phyloP scores from a whole-genome alignment of 2,113 vertebrate genomes.

The Dolichallabes microphthalmus region DNA sequence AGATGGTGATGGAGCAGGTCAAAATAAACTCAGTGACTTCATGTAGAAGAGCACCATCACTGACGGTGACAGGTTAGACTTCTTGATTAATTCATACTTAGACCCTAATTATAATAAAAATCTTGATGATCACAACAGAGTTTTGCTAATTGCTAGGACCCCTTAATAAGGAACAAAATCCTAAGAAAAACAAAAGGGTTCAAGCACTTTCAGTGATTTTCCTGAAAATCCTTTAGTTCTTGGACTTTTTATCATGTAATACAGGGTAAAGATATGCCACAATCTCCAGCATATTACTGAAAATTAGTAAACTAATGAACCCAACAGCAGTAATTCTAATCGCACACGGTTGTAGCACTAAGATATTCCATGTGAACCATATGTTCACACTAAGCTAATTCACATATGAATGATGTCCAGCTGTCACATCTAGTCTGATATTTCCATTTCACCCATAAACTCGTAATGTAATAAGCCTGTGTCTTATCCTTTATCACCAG shows the following conservation, averaged over 20 bases:
- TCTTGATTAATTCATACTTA: no score
- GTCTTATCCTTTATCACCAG: conserved; percentile 23
- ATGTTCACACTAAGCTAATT: not conserved
- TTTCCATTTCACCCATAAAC: conserved; percentile 12
- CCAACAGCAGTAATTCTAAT: not conserved
- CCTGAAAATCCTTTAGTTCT: not conserved
- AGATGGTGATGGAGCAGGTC: no score
- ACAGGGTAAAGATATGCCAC: not conserved
- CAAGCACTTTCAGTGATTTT: no score
- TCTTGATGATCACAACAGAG: not conserved
- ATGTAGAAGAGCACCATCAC: no score
- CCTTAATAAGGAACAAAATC: not conserved
- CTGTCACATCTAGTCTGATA: conserved; percentile 8
- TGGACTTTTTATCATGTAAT: not conserved
- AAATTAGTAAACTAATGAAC: not conserved
- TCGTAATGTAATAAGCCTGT: conserved; percentile 4
- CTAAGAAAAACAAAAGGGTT: no score
- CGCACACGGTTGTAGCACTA: not conserved
- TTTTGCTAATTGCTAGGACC: not conserved
- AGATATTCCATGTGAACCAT: not conserved
- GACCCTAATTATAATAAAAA: no score
- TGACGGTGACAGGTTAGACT: no score
- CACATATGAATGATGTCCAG: conserved; percentile 2
- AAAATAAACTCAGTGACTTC: no score
- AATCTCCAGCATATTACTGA: not conserved